phyloP scores from a whole-genome alignment of 1,140 invertebrate genomes.

The Drosophila sucinea region DNA sequence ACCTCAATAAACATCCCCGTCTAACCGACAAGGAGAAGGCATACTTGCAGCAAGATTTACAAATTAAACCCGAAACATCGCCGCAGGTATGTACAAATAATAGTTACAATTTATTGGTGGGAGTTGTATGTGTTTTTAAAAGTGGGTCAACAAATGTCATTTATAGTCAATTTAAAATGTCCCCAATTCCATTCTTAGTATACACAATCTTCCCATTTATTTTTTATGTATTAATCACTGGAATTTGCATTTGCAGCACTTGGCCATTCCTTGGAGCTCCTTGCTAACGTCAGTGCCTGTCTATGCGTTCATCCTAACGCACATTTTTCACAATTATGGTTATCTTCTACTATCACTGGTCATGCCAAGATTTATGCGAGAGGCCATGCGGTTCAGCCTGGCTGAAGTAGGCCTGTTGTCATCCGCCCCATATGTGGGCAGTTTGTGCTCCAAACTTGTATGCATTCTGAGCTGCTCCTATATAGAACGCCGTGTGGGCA shows the following conservation, averaged over 20 bases:
- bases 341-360: constrained; percentile 52
- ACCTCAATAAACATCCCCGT: constrained; percentile 66
- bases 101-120: background rate
- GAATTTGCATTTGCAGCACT: constrained; percentile 19
- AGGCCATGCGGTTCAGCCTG: constrained; percentile 65
- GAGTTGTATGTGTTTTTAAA: background rate
- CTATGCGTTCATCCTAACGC: constrained; percentile 69
- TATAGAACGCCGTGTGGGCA: constrained; percentile 43
- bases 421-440: constrained; percentile 64
- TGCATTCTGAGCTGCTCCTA: constrained; percentile 57
- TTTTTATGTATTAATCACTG: too few relatives aligned
- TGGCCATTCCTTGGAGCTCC: constrained; percentile 56
- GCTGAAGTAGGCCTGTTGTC: constrained; percentile 59
- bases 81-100: constrained; percentile 25
- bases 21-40: constrained; percentile 47
- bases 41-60: constrained; percentile 43
- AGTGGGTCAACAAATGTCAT: background rate
- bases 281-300: constrained; percentile 55
- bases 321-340: constrained; percentile 69
- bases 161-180: background rate
- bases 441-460: constrained; percentile 54
- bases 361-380: constrained; percentile 69
- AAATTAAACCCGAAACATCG: background rate
- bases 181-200: background rate
- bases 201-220: too few relatives aligned